A percentile compares a stretch with the other conserved stretches of the same genome.
Conservation (phyloP, 1,140 invertebrate genomes). For the Rhyzopertha dominica region DNA sequence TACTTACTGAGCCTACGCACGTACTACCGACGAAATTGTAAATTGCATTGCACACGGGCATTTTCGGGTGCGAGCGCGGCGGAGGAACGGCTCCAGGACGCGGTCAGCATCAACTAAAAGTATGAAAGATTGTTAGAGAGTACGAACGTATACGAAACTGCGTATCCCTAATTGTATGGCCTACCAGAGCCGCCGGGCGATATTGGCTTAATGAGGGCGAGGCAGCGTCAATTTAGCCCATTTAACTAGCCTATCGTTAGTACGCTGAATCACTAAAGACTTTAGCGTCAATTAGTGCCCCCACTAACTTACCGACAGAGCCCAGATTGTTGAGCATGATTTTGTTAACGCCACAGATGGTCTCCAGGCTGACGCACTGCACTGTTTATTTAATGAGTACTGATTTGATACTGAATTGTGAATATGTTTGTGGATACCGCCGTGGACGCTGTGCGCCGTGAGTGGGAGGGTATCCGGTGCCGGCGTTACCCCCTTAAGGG, state of each 20-base stretch:
- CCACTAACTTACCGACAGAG: slow-evolving; percentile 45
- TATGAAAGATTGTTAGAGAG: slow-evolving; percentile 22
- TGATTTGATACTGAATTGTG: slow-evolving; percentile 48
- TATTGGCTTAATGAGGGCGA: slow-evolving; percentile 47
- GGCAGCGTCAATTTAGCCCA: slow-evolving; percentile 45
- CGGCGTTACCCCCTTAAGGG: slow-evolving; percentile 23
- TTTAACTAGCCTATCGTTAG: slow-evolving; percentile 47
- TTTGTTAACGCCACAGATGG: slow-evolving; percentile 22
- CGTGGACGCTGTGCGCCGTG: slow-evolving; percentile 22
- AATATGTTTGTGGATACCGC: slow-evolving; percentile 42
- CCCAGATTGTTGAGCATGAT: slow-evolving; percentile 45
- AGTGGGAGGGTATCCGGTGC: slow-evolving; percentile 36
- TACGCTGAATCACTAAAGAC: slow-evolving; percentile 44
- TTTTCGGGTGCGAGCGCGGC: too few relatives aligned
- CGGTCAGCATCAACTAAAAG: too few relatives aligned
- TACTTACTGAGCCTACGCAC: too few relatives aligned
- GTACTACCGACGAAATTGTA: too few relatives aligned
- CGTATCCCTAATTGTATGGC: slow-evolving; percentile 39
- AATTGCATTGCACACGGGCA: too few relatives aligned
- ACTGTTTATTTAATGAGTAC: slow-evolving; percentile 49
- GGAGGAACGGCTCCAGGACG: too few relatives aligned
- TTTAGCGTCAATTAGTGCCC: slow-evolving; percentile 45
- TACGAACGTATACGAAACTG: slow-evolving; percentile 9
- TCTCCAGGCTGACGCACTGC: slow-evolving; percentile 41
- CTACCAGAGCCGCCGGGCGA: slow-evolving; percentile 40